Evolutionary conservation across 2,113 vertebrate species (phyloP).

Genomic region (Phalacrocorax aristotelis): DNA sequence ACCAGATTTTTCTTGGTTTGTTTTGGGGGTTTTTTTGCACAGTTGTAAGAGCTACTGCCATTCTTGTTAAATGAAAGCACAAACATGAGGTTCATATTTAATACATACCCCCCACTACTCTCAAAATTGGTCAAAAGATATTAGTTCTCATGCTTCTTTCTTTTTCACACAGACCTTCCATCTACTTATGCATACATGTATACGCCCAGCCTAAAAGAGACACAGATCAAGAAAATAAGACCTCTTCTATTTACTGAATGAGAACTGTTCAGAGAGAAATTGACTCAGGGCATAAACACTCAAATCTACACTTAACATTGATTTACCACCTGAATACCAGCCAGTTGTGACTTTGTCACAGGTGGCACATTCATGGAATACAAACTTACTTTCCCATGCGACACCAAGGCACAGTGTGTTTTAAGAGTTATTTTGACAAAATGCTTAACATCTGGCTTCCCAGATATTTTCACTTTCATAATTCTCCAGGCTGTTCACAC

Average conservation of each 20-base stretch:
- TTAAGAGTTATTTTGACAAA: not conserved
- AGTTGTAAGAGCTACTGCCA: not conserved
- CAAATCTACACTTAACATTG: not conserved
- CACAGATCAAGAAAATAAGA: not conserved
- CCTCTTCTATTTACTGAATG: not conserved
- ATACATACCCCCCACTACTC: not conserved
- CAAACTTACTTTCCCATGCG: not conserved
- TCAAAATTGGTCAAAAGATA: not conserved
- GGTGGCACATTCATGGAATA: not conserved
- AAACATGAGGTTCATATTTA: not conserved
- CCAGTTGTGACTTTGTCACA: not conserved
- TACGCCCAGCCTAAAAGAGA: not conserved
- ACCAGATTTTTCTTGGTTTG: not conserved
- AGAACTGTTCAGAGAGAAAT: not conserved
- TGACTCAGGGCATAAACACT: not conserved
- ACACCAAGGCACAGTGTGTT: not conserved
- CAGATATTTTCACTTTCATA: not conserved
- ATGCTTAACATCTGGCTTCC: not conserved
- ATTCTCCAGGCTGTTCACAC: not conserved
- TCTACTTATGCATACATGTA: not conserved
- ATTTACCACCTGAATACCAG: not conserved
- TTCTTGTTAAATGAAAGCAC: not conserved
- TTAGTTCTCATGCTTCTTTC: not conserved
- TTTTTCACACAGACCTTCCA: not conserved
- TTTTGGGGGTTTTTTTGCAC: not conserved